Conservation (phyloP, 2,113 vertebrate genomes). For the Tachuris rubrigastra region DNA sequence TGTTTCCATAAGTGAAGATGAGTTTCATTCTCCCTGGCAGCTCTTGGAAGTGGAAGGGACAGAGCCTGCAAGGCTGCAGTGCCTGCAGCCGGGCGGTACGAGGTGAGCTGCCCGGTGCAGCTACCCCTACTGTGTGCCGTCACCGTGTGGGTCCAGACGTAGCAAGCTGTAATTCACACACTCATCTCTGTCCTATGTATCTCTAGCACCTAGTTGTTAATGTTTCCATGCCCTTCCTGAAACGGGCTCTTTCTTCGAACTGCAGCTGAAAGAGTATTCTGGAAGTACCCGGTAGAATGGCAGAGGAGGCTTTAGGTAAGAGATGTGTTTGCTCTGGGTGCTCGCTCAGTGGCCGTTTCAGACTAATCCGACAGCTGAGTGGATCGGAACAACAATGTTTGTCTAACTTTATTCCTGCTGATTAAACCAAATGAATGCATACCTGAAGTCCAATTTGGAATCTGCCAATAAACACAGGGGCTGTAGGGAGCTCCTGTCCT, state of each 20-base stretch:
- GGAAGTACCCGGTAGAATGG: neutral
- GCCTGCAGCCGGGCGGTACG: accelerated
- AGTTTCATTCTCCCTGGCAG: neutral
- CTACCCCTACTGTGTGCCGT: accelerated
- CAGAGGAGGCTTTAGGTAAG: neutral
- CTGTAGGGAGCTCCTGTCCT: neutral
- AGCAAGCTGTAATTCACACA: accelerated
- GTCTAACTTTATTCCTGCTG: neutral
- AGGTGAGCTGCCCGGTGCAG: accelerated
- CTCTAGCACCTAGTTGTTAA: neutral
- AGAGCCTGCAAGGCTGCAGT: neutral
- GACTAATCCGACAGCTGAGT: neutral
- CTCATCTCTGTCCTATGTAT: accelerated
- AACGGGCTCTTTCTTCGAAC: neutral
- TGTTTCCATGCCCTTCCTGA: neutral
- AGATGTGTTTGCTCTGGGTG: neutral
- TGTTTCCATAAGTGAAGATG: neutral
- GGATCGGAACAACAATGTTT: neutral
- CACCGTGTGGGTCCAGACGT: accelerated
- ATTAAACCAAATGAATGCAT: neutral
- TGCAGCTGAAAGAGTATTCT: neutral
- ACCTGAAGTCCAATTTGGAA: neutral
- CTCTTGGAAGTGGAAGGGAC: neutral
- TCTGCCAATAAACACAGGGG: accelerated
- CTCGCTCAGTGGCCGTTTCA: neutral